Conservation (phyloP, 2,797 vertebrate species). For the Sebastiscus tertius region DNA sequence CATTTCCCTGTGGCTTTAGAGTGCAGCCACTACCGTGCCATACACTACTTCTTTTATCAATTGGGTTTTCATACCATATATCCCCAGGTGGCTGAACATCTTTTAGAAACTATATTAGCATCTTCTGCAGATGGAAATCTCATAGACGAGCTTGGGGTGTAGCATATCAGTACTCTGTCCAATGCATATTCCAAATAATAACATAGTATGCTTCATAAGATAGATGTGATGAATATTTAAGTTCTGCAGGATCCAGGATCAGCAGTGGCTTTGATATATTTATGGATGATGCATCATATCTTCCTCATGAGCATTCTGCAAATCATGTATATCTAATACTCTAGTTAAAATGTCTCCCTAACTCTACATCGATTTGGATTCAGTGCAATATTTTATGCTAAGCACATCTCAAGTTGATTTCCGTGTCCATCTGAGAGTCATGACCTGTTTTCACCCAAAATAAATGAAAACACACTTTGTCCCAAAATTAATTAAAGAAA, state of each 20-base stretch:
- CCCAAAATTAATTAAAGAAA: background rate
- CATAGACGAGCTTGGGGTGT: background rate
- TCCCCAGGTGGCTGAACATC: background rate
- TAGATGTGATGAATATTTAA: constrained; percentile 12
- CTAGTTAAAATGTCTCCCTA: background rate
- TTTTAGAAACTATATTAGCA: background rate
- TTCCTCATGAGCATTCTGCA: background rate
- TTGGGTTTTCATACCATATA: background rate
- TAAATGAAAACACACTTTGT: background rate
- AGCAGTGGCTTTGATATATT: background rate
- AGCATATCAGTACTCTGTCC: too few species aligned
- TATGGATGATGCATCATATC: background rate
- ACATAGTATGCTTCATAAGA: background rate
- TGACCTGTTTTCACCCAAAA: background rate
- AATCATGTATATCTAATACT: background rate
- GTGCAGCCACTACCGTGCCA: background rate
- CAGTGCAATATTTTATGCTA: background rate
- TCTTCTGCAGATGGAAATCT: background rate
- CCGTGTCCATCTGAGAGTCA: background rate
- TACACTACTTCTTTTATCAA: background rate
- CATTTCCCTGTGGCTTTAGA: background rate
- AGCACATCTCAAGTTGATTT: background rate
- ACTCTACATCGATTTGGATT: background rate
- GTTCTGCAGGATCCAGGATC: background rate
- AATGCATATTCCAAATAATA: background rate